phyloP scores from a whole-genome alignment of 2,797 vertebrate genomes.

The Odontamblyopus rebecca region DNA sequence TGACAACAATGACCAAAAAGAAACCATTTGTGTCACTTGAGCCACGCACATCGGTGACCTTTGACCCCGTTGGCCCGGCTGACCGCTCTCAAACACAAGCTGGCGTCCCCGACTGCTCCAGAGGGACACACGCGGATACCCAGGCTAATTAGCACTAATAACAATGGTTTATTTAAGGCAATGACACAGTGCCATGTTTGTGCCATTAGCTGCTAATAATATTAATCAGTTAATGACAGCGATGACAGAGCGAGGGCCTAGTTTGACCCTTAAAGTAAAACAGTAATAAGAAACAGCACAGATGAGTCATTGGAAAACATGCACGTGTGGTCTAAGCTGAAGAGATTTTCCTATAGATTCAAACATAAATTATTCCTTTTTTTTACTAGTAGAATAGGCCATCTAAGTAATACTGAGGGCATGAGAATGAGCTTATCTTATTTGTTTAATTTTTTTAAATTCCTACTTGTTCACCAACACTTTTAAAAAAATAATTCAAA shows the following conservation, averaged over 20 bases:
- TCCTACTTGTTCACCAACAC: neutral
- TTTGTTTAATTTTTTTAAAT: neutral
- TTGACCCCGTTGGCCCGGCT: slow-evolving; percentile 66
- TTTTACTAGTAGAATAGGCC: neutral
- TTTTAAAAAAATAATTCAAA: neutral
- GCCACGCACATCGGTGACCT: slow-evolving; percentile 63
- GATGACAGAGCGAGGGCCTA: slow-evolving; percentile 12
- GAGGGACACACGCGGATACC: slow-evolving; percentile 46
- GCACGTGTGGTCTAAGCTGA: neutral
- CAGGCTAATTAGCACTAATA: slow-evolving; percentile 56
- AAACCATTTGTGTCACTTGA: slow-evolving; percentile 69
- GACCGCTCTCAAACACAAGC: slow-evolving; percentile 60
- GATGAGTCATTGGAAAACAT: slow-evolving; percentile 13
- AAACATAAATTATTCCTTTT: neutral
- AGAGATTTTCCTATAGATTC: slow-evolving; percentile 13
- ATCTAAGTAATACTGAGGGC: neutral
- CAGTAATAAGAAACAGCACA: slow-evolving; percentile 13
- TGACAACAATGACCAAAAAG: slow-evolving; percentile 48
- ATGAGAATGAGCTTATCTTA: neutral
- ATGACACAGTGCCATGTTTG: slow-evolving; percentile 37
- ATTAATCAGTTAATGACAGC: slow-evolving; percentile 26
- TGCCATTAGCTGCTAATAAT: slow-evolving; percentile 27
- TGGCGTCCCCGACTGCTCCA: slow-evolving; percentile 37
- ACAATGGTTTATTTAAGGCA: slow-evolving; percentile 56
- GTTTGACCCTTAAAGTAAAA: slow-evolving; percentile 11